Conservation (phyloP, 2,113 vertebrate species). For the Hippotragus niger region DNA sequence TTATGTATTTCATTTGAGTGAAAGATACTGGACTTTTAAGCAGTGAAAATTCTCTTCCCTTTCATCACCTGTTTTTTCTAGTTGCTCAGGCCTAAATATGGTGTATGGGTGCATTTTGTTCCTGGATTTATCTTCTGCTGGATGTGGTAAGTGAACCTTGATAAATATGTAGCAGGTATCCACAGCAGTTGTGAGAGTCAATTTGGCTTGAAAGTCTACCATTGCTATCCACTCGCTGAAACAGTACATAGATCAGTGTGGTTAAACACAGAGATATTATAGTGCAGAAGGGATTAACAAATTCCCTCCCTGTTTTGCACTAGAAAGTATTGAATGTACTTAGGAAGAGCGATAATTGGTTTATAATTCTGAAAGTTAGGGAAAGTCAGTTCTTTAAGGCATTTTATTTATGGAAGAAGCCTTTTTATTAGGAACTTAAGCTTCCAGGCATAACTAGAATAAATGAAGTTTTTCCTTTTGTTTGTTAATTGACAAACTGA, state of each 20-base stretch:
- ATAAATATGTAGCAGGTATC: background rate
- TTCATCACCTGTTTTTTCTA: background rate
- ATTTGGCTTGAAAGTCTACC: background rate
- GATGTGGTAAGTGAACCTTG: slow-evolving; percentile 26
- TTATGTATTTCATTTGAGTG: slow-evolving; percentile 18
- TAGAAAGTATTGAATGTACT: slow-evolving; percentile 39
- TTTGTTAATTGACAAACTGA: slow-evolving; percentile 50
- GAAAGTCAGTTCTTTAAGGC: slow-evolving; percentile 35
- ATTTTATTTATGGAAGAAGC: slow-evolving; percentile 38
- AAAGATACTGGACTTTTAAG: background rate
- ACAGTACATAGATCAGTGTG: slow-evolving; percentile 24
- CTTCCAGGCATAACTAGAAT: slow-evolving; percentile 43
- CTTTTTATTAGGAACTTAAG: slow-evolving; percentile 53
- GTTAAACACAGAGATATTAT: background rate
- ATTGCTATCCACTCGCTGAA: background rate
- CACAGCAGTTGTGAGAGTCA: background rate
- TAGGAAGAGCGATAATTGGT: slow-evolving; percentile 16
- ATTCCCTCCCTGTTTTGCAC: slow-evolving; percentile 36
- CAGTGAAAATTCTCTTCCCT: background rate
- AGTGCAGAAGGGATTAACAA: background rate
- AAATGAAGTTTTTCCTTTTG: slow-evolving; percentile 40
- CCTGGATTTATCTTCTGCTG: slow-evolving; percentile 35
- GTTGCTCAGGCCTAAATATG: background rate
- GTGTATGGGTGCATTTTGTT: background rate
- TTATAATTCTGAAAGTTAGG: slow-evolving; percentile 36